These are phyloP conservation scores for Cephus runcator DNA, from an alignment of 2,888 invertebrate genomes.

Conservation along the genomic window DNA sequence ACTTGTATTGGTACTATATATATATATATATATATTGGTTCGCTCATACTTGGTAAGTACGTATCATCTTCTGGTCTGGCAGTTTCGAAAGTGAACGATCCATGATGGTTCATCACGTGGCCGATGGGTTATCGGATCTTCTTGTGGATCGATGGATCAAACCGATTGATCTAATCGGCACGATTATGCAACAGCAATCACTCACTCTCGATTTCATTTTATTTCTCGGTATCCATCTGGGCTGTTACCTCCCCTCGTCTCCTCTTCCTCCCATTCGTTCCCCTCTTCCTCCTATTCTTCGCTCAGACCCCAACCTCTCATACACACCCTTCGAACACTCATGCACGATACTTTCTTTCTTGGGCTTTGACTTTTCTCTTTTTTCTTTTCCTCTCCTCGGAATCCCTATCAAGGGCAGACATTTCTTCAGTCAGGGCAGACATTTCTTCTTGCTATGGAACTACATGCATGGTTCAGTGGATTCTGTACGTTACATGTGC, in stretches of 20 bases:
- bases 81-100: slow-evolving; percentile 3
- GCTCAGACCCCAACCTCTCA: neutral
- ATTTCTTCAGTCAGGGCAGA: neutral
- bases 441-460: neutral
- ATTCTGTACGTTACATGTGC: neutral
- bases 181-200: slow-evolving; percentile 8
- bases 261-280: neutral
- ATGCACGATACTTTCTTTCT: neutral
- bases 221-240: neutral
- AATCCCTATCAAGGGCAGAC: neutral
- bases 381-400: neutral
- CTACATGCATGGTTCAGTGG: neutral
- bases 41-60: neutral
- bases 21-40: neutral
- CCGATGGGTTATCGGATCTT: neutral
- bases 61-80: neutral
- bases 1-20: neutral
- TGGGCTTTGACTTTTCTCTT: neutral
- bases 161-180: slow-evolving; percentile 9
- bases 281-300: neutral
- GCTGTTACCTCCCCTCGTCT: neutral
- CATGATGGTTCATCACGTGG: neutral
- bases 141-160: neutral
- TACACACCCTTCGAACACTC: neutral
- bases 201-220: slow-evolving; percentile 1